Percentiles rank a stretch among this genome's conserved stretches.
Conservation (phyloP, 2,888 invertebrate species). For the Acanthosepion pharaonis region DNA sequence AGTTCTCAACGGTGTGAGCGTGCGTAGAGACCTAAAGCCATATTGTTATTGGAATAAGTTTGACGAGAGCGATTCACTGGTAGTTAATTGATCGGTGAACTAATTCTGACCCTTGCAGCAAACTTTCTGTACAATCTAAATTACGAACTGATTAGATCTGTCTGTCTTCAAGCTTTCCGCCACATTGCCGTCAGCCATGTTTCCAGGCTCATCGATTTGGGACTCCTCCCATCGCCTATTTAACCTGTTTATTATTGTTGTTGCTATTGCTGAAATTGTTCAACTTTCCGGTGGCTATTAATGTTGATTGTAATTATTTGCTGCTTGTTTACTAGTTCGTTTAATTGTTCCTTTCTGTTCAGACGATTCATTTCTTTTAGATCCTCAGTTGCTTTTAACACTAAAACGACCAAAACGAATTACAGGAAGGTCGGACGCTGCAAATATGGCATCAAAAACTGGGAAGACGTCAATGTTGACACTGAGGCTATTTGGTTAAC, state of each 20-base stretch:
- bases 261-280: too few relatives aligned
- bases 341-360: too few relatives aligned
- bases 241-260: background rate
- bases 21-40: background rate
- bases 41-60: constrained; percentile 10
- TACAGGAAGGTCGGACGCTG: too few relatives aligned
- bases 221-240: background rate
- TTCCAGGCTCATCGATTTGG: background rate
- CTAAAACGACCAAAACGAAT: too few relatives aligned
- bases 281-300: too few relatives aligned
- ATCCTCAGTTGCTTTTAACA: too few relatives aligned
- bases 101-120: background rate
- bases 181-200: constrained; percentile 33
- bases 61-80: background rate
- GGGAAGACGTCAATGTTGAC: too few relatives aligned
- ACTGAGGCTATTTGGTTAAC: too few relatives aligned
- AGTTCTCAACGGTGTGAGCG: background rate
- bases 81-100: background rate
- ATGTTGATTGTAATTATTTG: too few relatives aligned
- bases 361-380: too few relatives aligned
- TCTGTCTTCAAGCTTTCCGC: background rate
- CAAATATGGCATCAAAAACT: too few relatives aligned
- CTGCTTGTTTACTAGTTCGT: too few relatives aligned
- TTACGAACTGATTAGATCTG: background rate
- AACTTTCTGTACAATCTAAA: background rate